A percentile compares a stretch with the other conserved stretches of the same genome.
These are phyloP conservation scores for Heliopora coerulea DNA, from an alignment of 92 coral and sea anemone genomes.

Conservation along the genomic window DNA sequence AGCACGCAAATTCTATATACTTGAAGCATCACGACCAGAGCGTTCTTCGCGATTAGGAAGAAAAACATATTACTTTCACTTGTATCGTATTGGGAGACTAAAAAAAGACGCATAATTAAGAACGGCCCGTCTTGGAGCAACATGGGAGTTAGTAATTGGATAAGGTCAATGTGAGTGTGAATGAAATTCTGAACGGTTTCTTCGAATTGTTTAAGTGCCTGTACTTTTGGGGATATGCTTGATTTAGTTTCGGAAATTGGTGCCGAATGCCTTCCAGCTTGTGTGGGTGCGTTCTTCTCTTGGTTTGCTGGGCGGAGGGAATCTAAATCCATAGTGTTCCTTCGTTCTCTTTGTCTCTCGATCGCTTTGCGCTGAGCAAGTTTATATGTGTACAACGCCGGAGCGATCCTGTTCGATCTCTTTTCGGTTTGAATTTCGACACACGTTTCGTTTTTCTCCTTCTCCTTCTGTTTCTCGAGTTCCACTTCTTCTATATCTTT, in stretches of 20 bases:
- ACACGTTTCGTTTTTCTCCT: conserved; percentile 58
- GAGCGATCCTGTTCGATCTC: conserved; percentile 63
- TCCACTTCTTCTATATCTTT: conserved; percentile 28
- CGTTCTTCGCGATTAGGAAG: conserved; percentile 85
- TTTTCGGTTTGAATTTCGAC: conserved; percentile 56
- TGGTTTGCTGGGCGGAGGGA: not conserved
- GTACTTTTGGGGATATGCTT: conserved; percentile 3
- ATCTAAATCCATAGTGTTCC: conserved; percentile 25
- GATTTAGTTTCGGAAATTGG: not conserved
- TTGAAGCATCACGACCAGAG: conserved; percentile 89
- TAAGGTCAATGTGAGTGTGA: conserved; percentile 61
- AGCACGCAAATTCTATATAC: conserved; percentile 86
- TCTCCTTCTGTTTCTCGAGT: conserved; percentile 76
- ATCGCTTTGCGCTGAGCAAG: conserved; percentile 43
- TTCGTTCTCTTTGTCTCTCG: conserved; percentile 38
- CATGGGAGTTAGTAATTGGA: conserved; percentile 75
- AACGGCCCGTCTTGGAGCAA: conserved; percentile 94
- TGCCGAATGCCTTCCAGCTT: not conserved
- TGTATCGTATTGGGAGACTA: conserved; percentile 73
- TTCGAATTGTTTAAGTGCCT: conserved; percentile 31
- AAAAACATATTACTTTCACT: conserved; percentile 77
- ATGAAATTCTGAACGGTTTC: conserved; percentile 56
- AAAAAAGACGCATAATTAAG: conserved; percentile 68
- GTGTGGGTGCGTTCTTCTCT: not conserved
- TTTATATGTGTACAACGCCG: conserved; percentile 78